These are phyloP conservation scores for Seira sanloemensis DNA, from an alignment of 2,888 invertebrate genomes.

Conservation along the genomic window DNA sequence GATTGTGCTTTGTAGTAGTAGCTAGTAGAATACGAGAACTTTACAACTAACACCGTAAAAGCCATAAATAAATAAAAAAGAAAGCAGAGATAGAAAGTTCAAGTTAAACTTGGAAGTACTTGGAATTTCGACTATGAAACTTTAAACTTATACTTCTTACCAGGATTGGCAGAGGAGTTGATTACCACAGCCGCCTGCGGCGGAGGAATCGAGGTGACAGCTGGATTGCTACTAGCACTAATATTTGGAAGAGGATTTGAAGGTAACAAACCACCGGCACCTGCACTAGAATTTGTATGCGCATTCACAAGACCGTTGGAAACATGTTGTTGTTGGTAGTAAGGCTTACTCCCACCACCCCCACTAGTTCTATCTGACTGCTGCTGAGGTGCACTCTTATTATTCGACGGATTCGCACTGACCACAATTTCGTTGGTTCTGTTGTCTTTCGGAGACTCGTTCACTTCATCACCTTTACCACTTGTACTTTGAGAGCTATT, in stretches of 20 bases:
- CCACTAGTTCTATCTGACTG: slow-evolving; percentile 42
- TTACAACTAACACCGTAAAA: too few relatives aligned
- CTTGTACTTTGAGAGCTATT: slow-evolving; percentile 58
- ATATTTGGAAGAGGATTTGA: slow-evolving; percentile 54
- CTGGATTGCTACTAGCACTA: slow-evolving; percentile 32
- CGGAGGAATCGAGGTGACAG: slow-evolving; percentile 24
- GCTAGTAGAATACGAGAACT: too few relatives aligned
- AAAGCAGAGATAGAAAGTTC: neutral
- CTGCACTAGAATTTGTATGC: slow-evolving; percentile 26
- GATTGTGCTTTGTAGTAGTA: too few relatives aligned
- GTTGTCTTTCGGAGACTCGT: slow-evolving; percentile 43
- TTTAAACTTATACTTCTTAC: slow-evolving; percentile 29
- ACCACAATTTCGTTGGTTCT: slow-evolving; percentile 65
- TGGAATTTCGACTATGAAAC: too few relatives aligned
- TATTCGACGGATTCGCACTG: slow-evolving; percentile 65
- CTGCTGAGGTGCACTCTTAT: slow-evolving; percentile 27
- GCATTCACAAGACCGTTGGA: slow-evolving; percentile 46
- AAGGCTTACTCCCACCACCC: slow-evolving; percentile 43
- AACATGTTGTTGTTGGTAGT: slow-evolving; percentile 51
- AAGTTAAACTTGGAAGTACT: too few relatives aligned
- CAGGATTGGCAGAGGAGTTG: slow-evolving; percentile 42
- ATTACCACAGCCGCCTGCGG: slow-evolving; percentile 32
- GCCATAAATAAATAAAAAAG: too few relatives aligned
- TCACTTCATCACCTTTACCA: slow-evolving; percentile 57
- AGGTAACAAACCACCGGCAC: slow-evolving; percentile 52